phyloP scores from a whole-genome alignment of 2,888 invertebrate genomes.

The Endotricha flammealis region DNA sequence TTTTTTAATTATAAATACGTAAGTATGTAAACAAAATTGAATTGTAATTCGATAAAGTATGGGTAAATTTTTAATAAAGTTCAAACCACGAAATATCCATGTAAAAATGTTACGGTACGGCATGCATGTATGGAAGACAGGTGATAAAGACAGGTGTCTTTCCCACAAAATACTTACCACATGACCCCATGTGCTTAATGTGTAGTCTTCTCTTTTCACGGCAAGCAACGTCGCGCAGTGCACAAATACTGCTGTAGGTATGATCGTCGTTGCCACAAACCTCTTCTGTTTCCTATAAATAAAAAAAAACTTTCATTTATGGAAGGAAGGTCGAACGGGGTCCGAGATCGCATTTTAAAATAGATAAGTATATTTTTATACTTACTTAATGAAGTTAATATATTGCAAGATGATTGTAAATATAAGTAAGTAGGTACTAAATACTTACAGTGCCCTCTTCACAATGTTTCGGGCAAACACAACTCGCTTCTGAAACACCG shows the following conservation, averaged over 20 bases:
- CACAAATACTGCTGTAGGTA: slow-evolving; percentile 91
- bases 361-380: neutral
- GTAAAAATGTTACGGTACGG: too few species aligned
- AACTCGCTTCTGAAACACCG: slow-evolving; percentile 77
- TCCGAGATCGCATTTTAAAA: too few species aligned
- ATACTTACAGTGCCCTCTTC: slow-evolving; percentile 70
- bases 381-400: neutral
- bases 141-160: too few species aligned
- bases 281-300: slow-evolving; percentile 75
- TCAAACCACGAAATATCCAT: too few species aligned
- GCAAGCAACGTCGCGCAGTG: slow-evolving; percentile 88
- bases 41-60: too few species aligned
- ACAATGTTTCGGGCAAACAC: slow-evolving; percentile 81
- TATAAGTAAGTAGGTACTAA: too few species aligned
- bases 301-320: slow-evolving; percentile 4
- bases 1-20: too few species aligned
- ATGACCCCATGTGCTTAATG: slow-evolving; percentile 89
- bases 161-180: too few species aligned
- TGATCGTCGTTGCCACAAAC: slow-evolving; percentile 93
- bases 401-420: neutral
- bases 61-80: too few species aligned
- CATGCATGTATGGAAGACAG: too few species aligned
- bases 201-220: slow-evolving; percentile 83
- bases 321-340: neutral
- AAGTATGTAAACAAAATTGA: too few species aligned